Evolutionary conservation across 2,888 invertebrate species (phyloP), one percentile per base, ranked within the genome.

Genomic region (Drosophila atroscutellata): DNA sequence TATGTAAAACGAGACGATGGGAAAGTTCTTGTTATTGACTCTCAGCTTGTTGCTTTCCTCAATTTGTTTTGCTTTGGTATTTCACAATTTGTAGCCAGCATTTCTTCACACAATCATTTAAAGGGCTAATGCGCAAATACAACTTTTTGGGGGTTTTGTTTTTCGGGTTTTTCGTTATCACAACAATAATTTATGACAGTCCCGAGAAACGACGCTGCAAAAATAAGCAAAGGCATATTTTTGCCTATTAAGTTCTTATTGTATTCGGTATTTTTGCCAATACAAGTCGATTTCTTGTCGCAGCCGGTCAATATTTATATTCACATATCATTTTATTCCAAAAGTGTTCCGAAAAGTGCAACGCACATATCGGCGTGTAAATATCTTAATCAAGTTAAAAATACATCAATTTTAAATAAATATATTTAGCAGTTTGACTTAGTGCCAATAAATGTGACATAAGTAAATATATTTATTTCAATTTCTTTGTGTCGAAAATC

Each of bases 1-100:
- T 83, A 83, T 88, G 77, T 83, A 88, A 85, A 84, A 54, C 74
- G 70, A 79, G 64, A 69, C 68, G 72, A 80, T 87, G 86, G 83
- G 90, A 85, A 89, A 85, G 81, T 82, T 89, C 76, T 75, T 56
- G 36, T 47, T 81, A 52, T 58, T 47, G 50, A 59, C 62, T 73
- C 65, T 71, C 67, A 34, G 49, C 62, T 45, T 18, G 9, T 42
- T 58, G 8, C n/a, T 42, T n/a, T 30, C 26, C 26, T 3, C 20
- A n/a, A 30, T 56, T 42, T 42, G 56, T 49, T 47, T 20, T 37
- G 20, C 28, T 20, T 86, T 74, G 49, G 80, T 80, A 87, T 85
- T 89, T 87, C 90, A 86, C 90, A 70, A 89, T 68, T 71, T 70
- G 65, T 71, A 71, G 72, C 68, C 62, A 70, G 72, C 63, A 54